These are phyloP conservation scores for Camponotus floridanus DNA, from an alignment of 1,140 invertebrate species.

Conservation along the genomic window DNA sequence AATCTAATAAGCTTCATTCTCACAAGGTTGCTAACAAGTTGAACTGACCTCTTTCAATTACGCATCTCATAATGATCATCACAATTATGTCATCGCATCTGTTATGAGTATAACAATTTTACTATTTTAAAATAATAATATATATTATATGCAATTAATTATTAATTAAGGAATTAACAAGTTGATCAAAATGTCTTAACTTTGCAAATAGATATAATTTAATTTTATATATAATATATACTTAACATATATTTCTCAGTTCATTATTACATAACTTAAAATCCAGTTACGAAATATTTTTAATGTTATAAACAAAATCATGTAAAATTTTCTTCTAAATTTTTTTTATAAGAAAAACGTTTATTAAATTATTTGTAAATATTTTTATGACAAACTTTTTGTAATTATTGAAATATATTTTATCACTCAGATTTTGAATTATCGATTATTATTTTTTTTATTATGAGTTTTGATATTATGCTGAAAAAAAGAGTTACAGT, in stretches of 20 bases:
- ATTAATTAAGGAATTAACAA: not conserved
- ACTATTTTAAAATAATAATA: conserved; percentile 29
- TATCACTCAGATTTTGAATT: not conserved
- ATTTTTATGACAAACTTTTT: not conserved
- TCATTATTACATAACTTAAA: not conserved
- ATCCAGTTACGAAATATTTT: not conserved
- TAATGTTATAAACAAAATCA: not conserved
- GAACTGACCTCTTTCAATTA: conserved; percentile 46
- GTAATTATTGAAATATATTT: conserved; percentile 10
- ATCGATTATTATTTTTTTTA: too few relatives aligned
- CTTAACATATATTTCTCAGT: not conserved
- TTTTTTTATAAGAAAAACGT: not conserved
- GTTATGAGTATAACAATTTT: not conserved
- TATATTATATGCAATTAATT: not conserved
- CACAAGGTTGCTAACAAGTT: conserved; percentile 44
- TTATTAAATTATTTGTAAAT: conserved; percentile 1
- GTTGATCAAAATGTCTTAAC: not conserved
- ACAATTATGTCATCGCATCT: conserved; percentile 8
- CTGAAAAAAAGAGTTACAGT: conserved; percentile 1
- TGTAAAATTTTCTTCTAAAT: not conserved
- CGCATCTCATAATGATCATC: conserved; percentile 27
- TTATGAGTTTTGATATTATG: conserved; percentile 35
- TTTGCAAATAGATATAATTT: not conserved
- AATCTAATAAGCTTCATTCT: conserved; percentile 52
- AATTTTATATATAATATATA: too few relatives aligned